Percentiles rank a stretch among this genome's conserved stretches.
These are phyloP conservation scores for Tenualosa ilisha DNA, from an alignment of 2,797 vertebrate genomes.

Conservation along the genomic window DNA sequence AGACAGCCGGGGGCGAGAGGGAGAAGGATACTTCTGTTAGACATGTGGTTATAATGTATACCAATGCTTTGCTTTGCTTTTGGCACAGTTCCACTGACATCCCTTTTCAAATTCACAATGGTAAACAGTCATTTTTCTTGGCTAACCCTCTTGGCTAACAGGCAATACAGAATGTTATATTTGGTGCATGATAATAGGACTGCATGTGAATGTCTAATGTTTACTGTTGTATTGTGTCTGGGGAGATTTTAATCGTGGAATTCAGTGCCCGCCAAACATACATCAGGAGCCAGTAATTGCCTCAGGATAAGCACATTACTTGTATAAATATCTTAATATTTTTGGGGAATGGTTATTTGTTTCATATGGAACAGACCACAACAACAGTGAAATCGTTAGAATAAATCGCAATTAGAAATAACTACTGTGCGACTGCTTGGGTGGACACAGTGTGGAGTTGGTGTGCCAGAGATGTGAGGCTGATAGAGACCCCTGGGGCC, in stretches of 20 bases:
- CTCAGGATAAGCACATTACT: background rate
- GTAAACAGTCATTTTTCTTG: background rate
- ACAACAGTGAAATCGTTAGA: background rate
- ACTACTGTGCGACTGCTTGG: background rate
- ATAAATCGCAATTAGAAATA: conserved; percentile 13
- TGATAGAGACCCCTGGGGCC: background rate
- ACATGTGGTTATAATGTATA: conserved; percentile 1
- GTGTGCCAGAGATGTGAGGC: background rate
- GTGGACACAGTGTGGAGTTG: background rate
- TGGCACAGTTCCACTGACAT: background rate
- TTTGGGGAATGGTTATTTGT: background rate
- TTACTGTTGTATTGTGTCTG: background rate
- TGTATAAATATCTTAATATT: background rate
- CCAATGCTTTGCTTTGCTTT: background rate
- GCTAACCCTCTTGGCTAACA: background rate
- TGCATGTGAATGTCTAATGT: background rate
- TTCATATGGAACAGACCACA: background rate
- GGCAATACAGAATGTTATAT: background rate
- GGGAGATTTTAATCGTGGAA: background rate
- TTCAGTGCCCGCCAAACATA: background rate
- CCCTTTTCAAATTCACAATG: background rate
- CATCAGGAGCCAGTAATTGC: background rate
- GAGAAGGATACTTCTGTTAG: conserved; percentile 1
- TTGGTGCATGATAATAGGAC: background rate
- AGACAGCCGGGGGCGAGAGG: background rate